Evolutionary conservation across 2,797 vertebrate genomes (phyloP).

Genomic region (Geotrypetes seraphini): DNA sequence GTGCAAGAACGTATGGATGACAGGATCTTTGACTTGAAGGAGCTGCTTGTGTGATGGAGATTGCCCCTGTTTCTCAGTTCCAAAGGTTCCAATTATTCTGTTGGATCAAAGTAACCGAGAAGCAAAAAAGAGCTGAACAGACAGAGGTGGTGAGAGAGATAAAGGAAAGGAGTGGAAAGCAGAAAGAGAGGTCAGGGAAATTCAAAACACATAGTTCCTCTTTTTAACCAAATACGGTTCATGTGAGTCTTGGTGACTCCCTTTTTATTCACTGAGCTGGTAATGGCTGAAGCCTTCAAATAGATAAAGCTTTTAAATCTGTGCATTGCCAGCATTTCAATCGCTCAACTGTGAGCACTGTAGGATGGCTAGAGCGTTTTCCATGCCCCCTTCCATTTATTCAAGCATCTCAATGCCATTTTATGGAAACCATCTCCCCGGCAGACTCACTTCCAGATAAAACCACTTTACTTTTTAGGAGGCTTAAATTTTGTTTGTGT

Average conservation of each 20-base stretch:
- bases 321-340: constrained; percentile 21
- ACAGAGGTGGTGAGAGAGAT: background rate
- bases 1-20: no score
- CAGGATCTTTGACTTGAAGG: constrained; percentile 6
- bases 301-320: constrained; percentile 24
- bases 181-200: constrained; percentile 5
- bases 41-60: constrained; percentile 17
- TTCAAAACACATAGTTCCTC: background rate
- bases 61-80: constrained; percentile 25
- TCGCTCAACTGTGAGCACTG: constrained; percentile 11
- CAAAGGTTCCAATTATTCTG: constrained; percentile 5
- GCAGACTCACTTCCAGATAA: no score
- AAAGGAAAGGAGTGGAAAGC: no score
- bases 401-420: constrained; percentile 25
- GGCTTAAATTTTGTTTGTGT: no score
- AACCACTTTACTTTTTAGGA: no score
- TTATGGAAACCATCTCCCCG: no score
- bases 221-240: no score
- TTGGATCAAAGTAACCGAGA: no score
- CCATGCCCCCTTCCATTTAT: no score
- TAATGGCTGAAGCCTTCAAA: constrained; percentile 2
- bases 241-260: background rate
- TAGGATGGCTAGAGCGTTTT: no score
- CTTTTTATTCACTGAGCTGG: constrained; percentile 13
- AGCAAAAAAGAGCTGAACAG: no score